Evolutionary conservation across 2,113 vertebrate species (phyloP), one percentile per base, ranked within the genome.

Genomic region (Heterotis niloticus): DNA sequence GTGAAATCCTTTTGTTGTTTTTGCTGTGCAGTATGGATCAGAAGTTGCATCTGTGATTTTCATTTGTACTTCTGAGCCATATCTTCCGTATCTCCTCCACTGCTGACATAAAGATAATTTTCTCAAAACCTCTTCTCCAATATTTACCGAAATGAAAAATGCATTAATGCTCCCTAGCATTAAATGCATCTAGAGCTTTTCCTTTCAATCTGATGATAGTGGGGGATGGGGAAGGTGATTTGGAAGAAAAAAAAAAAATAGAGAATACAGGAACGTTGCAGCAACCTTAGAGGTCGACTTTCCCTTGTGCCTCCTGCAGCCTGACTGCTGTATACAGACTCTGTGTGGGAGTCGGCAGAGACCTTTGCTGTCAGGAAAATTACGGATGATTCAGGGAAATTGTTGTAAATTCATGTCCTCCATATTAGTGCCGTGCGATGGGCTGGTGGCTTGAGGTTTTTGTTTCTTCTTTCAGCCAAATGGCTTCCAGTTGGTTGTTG

Each of bases 331-430:
- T 54, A 23, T 72, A 24, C 20, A 9, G 0, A 5, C 70, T 56
- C 51, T 5, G n/a, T 24, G n/a, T 56, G 51, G 70, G 70, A 72
- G 20, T 72, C n/a, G 10, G 51, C 69, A 18, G 1, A 54, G 70
- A 57, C 54, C 16, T 74, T 74, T 29, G 5, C 24, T 74, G 71
- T 74, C 71, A 28, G 54, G 54, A 59, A 74, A 74, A 74, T 74
- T 74, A 71, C 69, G 2, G 14, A 59, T 54, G 10, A 59, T 74
- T 74, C 71, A n/a, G 52, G 23, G 57, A 57, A 59, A 74, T 57
- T 74, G 54, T 57, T 74, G 51, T 59, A 59, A 59, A 59, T 59
- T 26, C 12, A 28, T 59, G 9, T 11, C 54, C 16, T 59, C 24
- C n/a, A 13, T 57, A 29, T 74, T 57, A 74, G 24, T 57, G 71